Conservation (phyloP, 2,797 vertebrate species). For the Poeciliopsis presidionis region DNA sequence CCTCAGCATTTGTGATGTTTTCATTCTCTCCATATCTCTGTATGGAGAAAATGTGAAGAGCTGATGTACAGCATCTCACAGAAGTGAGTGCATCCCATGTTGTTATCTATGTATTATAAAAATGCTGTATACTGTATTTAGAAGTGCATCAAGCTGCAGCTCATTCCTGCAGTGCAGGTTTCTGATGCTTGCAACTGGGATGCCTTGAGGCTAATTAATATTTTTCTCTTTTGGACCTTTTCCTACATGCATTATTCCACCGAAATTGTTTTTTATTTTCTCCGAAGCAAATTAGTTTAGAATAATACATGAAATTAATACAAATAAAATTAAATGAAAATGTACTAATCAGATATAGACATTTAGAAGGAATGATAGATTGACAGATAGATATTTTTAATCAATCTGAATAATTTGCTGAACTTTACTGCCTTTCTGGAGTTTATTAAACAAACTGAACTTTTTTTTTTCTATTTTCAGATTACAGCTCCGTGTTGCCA, state of each 20-base stretch:
- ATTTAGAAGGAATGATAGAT: too few species aligned
- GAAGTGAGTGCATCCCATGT: not conserved
- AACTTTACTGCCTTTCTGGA: not conserved
- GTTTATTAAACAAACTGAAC: not conserved
- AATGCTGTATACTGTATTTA: not conserved
- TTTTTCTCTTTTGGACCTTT: not conserved
- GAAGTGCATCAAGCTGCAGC: not conserved
- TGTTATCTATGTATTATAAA: not conserved
- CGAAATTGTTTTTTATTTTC: not conserved
- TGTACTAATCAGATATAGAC: not conserved
- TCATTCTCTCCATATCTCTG: slow-evolving; percentile 24
- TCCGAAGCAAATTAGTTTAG: not conserved
- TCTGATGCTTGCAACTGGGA: not conserved
- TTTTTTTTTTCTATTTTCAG: not conserved
- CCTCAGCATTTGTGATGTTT: slow-evolving; percentile 59
- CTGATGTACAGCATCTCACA: not conserved
- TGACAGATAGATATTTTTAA: not conserved
- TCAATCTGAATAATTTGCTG: not conserved
- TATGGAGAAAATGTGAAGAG: slow-evolving; percentile 6
- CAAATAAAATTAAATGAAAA: not conserved
- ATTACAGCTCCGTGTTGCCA: not conserved
- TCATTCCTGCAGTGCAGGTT: not conserved
- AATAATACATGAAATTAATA: not conserved
- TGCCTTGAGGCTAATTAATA: not conserved
- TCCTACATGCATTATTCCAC: not conserved